Percentiles rank a stretch among this genome's conserved stretches.
Evolutionary conservation across 53 echinoderm and acorn worm species (phyloP).

Genomic region (Arbacia lixula): DNA sequence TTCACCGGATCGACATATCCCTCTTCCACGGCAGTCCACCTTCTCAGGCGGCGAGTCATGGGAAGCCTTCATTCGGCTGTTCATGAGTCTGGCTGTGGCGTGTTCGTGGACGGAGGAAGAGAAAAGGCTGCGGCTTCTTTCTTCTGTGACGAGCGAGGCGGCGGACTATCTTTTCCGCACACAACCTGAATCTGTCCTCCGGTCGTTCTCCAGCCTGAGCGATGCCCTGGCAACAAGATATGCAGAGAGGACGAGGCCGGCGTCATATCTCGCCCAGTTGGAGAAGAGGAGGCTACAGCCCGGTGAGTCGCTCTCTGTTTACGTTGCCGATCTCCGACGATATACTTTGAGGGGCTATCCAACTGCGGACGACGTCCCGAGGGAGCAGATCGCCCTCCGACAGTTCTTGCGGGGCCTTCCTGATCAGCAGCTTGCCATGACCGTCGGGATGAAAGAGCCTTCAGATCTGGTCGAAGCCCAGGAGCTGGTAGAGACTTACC

Average conservation of each 20-base stretch:
- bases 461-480: too few species aligned
- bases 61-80: slow-evolving; percentile 30
- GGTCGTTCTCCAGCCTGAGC: not conserved
- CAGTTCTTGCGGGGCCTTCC: slow-evolving; percentile 17
- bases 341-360: not conserved
- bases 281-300: not conserved
- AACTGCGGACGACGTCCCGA: not conserved
- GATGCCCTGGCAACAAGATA: not conserved
- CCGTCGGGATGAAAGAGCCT: too few species aligned
- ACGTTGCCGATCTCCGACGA: not conserved
- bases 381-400: not conserved
- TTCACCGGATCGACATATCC: too few species aligned
- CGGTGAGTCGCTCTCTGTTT: slow-evolving; percentile 7
- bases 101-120: slow-evolving; percentile 35
- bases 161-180: slow-evolving; percentile 14
- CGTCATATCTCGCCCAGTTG: slow-evolving; percentile 1
- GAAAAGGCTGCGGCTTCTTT: slow-evolving; percentile 1
- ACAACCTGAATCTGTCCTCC: not conserved
- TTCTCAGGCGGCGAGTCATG: slow-evolving; percentile 13
- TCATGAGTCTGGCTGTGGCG: slow-evolving; percentile 29
- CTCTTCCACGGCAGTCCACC: slow-evolving; percentile 24
- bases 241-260: not conserved
- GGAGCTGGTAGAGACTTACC: not conserved
- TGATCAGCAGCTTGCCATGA: not conserved
- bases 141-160: slow-evolving; percentile 18